Evolutionary conservation across 2,113 vertebrate genomes (phyloP), one percentile per base, ranked within the genome.

Genomic region (Leucoraja erinaceus): DNA sequence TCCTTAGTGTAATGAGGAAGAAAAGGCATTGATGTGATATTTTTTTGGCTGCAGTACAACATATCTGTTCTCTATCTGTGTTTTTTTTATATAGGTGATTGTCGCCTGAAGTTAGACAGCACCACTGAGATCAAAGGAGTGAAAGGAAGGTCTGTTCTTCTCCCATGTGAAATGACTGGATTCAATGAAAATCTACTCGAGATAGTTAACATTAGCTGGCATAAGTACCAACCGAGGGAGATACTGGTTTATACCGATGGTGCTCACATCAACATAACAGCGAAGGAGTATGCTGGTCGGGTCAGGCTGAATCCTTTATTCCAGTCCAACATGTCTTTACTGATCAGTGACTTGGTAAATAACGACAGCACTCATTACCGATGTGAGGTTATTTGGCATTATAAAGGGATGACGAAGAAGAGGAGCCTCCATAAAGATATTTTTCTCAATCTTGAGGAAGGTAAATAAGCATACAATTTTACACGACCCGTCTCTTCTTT

Each of bases 381-480:
- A 25, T 91, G 90, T 11, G 90, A 91, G 33, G 38, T 91, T 6
- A 74, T 72, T 4, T 91, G 90, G 90, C 70, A 47, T 70, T 91
- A 91, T 28, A 91, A 38, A 54, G 90, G 90, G 66, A 91, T 91
- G 90, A 31, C 4, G 20, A 91, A 91, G 90, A 91, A 91, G 68
- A 72, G 90, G 90, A 91, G 90, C 28, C 90, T 91, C 33, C 90
- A 72, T 31, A 91, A 91, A 72, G 90, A 91, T 25, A 10, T 91
- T 91, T 91, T 74, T 25, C 90, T 91, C 0, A 33, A 72, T 25
- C 22, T 91, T 3, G 31, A 72, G 38, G 90, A 70, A 91, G 90
- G 90, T 91, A 72, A 84, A 10, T 84, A 77, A 33, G 25, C 25
- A 9, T 75, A 72, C 74, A 75, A 75, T n/a, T n/a, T 75, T 75